Evolutionary conservation across 2,797 vertebrate genomes (phyloP).

Genomic region (Huso huso): DNA sequence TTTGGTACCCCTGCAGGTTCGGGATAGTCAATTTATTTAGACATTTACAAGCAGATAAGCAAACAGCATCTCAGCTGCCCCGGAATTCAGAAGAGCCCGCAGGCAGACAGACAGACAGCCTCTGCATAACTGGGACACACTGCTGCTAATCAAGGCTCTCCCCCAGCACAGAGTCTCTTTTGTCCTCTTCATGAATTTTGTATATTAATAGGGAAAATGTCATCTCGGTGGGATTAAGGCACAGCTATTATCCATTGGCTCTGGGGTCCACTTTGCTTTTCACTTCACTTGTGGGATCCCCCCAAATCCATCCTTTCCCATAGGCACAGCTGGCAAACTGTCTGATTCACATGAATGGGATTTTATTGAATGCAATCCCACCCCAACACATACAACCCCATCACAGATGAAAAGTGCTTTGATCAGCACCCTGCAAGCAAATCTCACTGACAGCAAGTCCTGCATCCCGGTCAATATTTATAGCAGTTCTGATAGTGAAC

Average conservation of each 20-base stretch:
- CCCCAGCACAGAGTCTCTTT: slow-evolving; percentile 13
- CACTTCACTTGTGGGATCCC: background rate
- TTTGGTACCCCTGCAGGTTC: too few relatives aligned
- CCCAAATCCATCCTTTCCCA: slow-evolving; percentile 2
- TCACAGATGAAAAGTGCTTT: slow-evolving; percentile 8
- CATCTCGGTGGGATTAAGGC: slow-evolving; percentile 10
- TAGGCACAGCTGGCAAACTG: slow-evolving; percentile 1
- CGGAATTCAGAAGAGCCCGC: too few relatives aligned
- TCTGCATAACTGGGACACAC: background rate
- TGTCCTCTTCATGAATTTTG: slow-evolving; percentile 7
- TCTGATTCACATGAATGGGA: too few relatives aligned
- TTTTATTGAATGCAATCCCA: background rate
- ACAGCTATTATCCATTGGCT: slow-evolving; percentile 1
- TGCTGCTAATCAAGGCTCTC: background rate
- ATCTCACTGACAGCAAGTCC: slow-evolving; percentile 9
- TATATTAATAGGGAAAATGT: slow-evolving; percentile 12
- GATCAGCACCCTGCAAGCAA: slow-evolving; percentile 9
- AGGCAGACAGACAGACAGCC: background rate
- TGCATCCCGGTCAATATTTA: slow-evolving; percentile 19
- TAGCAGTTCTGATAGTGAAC: background rate
- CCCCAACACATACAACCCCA: slow-evolving; percentile 9
- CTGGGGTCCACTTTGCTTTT: background rate
- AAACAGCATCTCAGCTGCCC: too few relatives aligned
- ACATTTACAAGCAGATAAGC: too few relatives aligned
- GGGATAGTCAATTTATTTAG: too few relatives aligned